Evolutionary conservation across 2,113 vertebrate genomes (phyloP), one percentile per base, ranked within the genome.

Genomic region (Triplophysa siluroides): DNA sequence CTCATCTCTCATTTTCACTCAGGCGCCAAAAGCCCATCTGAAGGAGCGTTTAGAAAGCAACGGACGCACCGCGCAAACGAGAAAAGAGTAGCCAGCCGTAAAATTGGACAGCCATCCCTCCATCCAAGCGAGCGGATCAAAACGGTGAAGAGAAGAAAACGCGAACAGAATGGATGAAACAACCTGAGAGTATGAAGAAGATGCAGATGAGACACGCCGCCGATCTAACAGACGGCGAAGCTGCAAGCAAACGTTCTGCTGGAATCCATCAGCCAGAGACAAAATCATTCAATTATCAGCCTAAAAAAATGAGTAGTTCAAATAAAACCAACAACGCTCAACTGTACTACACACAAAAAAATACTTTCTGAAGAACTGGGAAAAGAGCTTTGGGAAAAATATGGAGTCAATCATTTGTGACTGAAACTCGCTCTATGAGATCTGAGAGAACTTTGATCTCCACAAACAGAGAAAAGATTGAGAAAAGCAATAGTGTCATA

Each of bases 41-140:
- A 90, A 78, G 85, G 86, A 79, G 84, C 86, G 84, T 87, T 88
- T 87, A 88, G 50, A 91, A 88, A 91, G 89, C 21, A 61, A 1
- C 18, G 21, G 81, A 85, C 50, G 80, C 77, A 58, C n/a, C 76
- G 82, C 73, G 81, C 85, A 79, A 82, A 81, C 82, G 79, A 84
- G 41, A 79, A 78, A 71, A 81, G 24, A 78, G 84, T 79, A 88
- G 84, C 88, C 89, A 90, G 86, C 88, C 89, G 87, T 89, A 91
- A 93, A 92, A 93, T 91, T 89, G 90, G 86, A 91, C 89, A 89
- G 87, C 86, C 86, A 88, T 92, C 87, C 88, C 83, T 91, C 87
- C 89, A 89, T 85, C 79, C 73, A 1, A 80, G 86, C 88, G 85
- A 85, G 88, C 84, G 68, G 63, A 14, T 29, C 26, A 67, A 60